These are phyloP conservation scores for Ophiodon elongatus DNA, from an alignment of 2,113 vertebrate genomes.

Conservation along the genomic window DNA sequence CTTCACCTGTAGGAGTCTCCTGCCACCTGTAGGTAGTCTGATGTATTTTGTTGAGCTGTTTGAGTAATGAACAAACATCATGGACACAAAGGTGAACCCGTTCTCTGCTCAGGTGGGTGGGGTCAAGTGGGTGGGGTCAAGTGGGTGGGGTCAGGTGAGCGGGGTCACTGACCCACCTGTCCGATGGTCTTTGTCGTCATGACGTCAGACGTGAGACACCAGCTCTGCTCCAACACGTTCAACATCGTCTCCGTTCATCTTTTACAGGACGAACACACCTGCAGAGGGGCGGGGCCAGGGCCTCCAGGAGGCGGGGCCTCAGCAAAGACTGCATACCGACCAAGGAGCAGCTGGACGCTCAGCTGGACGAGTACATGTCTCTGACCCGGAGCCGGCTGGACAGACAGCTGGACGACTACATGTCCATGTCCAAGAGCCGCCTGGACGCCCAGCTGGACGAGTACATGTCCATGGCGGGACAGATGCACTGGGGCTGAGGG, in stretches of 20 bases:
- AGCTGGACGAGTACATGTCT: slow-evolving; percentile 91
- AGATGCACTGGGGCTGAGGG: neutral
- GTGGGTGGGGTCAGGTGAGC: too few species aligned
- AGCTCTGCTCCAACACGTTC: neutral
- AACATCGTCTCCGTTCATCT: neutral
- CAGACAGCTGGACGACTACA: slow-evolving; percentile 92
- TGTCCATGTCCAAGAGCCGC: slow-evolving; percentile 90
- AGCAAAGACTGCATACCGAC: slow-evolving; percentile 75
- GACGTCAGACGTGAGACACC: too few species aligned
- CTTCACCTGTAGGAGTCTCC: too few species aligned
- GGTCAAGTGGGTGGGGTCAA: too few species aligned
- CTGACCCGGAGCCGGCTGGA: slow-evolving; percentile 91
- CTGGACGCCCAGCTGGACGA: slow-evolving; percentile 93
- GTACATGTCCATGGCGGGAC: slow-evolving; percentile 88
- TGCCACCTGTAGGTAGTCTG: too few species aligned
- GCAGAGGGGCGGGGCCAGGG: slow-evolving; percentile 30
- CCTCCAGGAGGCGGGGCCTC: slow-evolving; percentile 67
- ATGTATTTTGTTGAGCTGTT: too few species aligned
- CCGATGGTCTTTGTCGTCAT: neutral
- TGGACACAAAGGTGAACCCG: too few species aligned
- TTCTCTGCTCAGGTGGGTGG: too few species aligned
- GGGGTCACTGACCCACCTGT: too few species aligned
- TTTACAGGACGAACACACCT: slow-evolving; percentile 23
- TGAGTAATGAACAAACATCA: too few species aligned
- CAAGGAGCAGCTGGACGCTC: slow-evolving; percentile 90